Evolutionary conservation across 2,888 invertebrate genomes (phyloP).

Genomic region (Ormyrus pomaceus): DNA sequence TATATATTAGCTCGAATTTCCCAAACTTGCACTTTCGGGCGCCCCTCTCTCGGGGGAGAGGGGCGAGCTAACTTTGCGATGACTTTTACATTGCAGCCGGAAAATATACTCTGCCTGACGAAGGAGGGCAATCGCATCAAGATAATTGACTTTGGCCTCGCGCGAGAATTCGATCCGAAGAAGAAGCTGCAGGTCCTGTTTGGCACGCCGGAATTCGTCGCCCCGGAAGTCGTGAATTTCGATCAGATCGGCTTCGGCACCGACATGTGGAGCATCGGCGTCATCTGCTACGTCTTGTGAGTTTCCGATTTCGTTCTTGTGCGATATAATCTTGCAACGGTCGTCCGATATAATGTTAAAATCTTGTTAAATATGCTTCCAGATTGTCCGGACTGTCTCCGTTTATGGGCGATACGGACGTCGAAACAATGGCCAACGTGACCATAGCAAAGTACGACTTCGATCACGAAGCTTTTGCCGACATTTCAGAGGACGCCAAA

Average conservation of each 20-base stretch:
- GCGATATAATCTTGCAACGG: neutral
- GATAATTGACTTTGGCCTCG: slow-evolving; percentile 98
- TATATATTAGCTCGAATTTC: neutral
- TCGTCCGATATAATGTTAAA: neutral
- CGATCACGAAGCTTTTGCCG: slow-evolving; percentile 97
- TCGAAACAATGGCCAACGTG: slow-evolving; percentile 99
- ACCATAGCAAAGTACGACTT: slow-evolving; percentile 98
- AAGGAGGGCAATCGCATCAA: slow-evolving; percentile 98
- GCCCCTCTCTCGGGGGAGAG: neutral
- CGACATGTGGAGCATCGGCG: slow-evolving; percentile 99
- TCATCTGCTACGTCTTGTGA: slow-evolving; percentile 98
- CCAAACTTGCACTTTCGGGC: too few relatives aligned
- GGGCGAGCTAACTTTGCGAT: neutral
- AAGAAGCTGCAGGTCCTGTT: slow-evolving; percentile 96
- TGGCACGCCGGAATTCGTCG: slow-evolving; percentile 99
- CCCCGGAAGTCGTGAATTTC: slow-evolving; percentile 99
- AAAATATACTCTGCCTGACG: slow-evolving; percentile 97
- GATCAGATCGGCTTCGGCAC: slow-evolving; percentile 97
- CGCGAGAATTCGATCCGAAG: slow-evolving; percentile 92
- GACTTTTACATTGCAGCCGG: slow-evolving; percentile 82
- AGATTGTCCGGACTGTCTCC: slow-evolving; percentile 97
- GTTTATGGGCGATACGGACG: slow-evolving; percentile 98
- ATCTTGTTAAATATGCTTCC: slow-evolving; percentile 47
- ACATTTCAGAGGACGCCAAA: slow-evolving; percentile 95
- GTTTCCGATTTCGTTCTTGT: slow-evolving; percentile 68